Conservation (phyloP, 2,797 vertebrate genomes). For the Pseudochromis fuscus region DNA sequence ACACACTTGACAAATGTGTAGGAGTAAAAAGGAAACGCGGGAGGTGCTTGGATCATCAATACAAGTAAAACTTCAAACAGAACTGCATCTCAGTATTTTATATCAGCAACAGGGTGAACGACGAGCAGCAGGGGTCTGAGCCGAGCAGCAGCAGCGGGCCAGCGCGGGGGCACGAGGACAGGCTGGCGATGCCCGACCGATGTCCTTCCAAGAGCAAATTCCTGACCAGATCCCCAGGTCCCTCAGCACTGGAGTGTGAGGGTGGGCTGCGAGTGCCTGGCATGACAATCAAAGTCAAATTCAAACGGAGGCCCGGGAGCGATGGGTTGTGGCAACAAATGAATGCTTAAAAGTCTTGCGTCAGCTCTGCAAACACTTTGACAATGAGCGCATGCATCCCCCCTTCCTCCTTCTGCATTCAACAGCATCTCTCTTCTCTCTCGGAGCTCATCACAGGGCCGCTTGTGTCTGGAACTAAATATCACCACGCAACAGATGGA, state of each 20-base stretch:
- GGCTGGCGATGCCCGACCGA: slow-evolving; percentile 25
- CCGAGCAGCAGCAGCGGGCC: slow-evolving; percentile 13
- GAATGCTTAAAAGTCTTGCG: slow-evolving; percentile 56
- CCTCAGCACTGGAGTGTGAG: slow-evolving; percentile 3
- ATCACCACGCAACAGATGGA: slow-evolving; percentile 71
- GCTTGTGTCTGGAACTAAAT: slow-evolving; percentile 68
- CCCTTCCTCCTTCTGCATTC: slow-evolving; percentile 43
- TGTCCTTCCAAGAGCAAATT: slow-evolving; percentile 68
- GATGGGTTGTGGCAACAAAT: slow-evolving; percentile 24
- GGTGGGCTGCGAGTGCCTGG: slow-evolving; percentile 51
- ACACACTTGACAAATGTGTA: slow-evolving; percentile 35
- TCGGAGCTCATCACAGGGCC: slow-evolving; percentile 64
- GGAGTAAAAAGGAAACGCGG: slow-evolving; percentile 23
- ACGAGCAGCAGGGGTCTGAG: slow-evolving; percentile 4
- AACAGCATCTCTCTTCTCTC: slow-evolving; percentile 47
- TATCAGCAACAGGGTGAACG: slow-evolving; percentile 13
- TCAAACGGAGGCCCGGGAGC: slow-evolving; percentile 35
- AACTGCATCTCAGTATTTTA: slow-evolving; percentile 18
- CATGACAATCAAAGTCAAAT: slow-evolving; percentile 68
- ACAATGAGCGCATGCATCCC: slow-evolving; percentile 55
- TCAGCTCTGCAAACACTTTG: slow-evolving; percentile 56
- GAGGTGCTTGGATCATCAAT: slow-evolving; percentile 14
- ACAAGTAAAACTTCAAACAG: slow-evolving; percentile 19
- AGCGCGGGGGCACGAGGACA: slow-evolving; percentile 18
- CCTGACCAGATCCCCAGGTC: slow-evolving; percentile 29